These are phyloP conservation scores for Ceriagrion tenellum DNA, from an alignment of 2,888 invertebrate species.

Conservation along the genomic window DNA sequence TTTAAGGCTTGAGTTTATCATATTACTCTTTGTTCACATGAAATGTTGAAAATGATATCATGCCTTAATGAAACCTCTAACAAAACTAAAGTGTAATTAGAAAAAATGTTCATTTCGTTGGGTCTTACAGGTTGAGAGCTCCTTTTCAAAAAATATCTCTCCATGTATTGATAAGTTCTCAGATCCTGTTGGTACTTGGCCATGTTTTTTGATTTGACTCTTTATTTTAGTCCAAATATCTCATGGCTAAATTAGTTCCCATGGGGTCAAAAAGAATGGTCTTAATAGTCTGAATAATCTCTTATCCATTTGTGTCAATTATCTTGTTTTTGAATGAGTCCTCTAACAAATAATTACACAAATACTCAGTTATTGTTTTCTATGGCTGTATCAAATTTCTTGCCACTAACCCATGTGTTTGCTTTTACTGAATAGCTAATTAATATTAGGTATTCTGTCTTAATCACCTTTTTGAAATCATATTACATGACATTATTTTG, in stretches of 20 bases:
- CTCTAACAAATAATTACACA: not conserved
- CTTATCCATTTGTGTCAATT: not conserved
- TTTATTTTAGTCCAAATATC: conserved; percentile 37
- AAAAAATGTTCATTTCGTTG: not conserved
- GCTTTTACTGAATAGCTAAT: not conserved
- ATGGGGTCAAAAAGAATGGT: not conserved
- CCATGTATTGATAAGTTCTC: not conserved
- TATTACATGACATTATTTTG: not conserved
- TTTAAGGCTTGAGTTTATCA: not conserved
- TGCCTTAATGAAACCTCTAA: not conserved
- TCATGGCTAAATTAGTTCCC: not conserved
- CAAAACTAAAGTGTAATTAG: not conserved
- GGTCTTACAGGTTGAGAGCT: not conserved
- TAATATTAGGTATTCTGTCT: too few relatives aligned
- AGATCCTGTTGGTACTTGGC: not conserved
- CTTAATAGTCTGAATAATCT: not conserved
- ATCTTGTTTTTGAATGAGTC: not conserved
- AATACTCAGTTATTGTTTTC: not conserved
- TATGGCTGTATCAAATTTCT: not conserved
- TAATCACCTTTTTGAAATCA: too few relatives aligned
- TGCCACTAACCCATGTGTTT: not conserved
- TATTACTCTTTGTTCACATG: not conserved
- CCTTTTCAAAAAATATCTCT: not conserved
- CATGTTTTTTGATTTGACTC: not conserved
- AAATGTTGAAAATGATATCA: not conserved